phyloP scores from a whole-genome alignment of 1,140 invertebrate species.

The Drosophila nannoptera region DNA sequence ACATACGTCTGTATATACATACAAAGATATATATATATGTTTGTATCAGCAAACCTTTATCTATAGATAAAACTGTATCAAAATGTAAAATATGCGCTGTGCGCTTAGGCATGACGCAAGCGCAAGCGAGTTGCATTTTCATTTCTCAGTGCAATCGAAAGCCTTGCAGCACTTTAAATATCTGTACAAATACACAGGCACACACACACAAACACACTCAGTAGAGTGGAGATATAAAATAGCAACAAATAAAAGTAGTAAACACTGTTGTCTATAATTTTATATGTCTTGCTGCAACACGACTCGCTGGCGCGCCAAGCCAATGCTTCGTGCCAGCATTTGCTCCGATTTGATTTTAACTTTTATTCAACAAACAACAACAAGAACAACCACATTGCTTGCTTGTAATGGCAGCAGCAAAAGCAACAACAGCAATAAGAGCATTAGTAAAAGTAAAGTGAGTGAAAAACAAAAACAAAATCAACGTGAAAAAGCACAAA shows the following conservation, averaged over 20 bases:
- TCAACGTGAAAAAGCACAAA: conserved; percentile 47
- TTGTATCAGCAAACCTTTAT: too few relatives aligned
- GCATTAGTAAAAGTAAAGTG: conserved; percentile 67
- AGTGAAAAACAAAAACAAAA: conserved; percentile 49
- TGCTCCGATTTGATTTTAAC: conserved; percentile 76
- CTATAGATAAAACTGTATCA: conserved; percentile 41
- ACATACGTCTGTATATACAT: conserved; percentile 1
- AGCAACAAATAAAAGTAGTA: conserved; percentile 44
- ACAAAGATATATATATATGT: conserved; percentile 2
- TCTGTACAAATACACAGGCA: conserved; percentile 45
- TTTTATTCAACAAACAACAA: conserved; percentile 72
- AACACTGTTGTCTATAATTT: conserved; percentile 72
- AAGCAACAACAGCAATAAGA: conserved; percentile 36
- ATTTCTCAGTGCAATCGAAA: conserved; percentile 63
- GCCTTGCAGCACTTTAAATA: conserved; percentile 76
- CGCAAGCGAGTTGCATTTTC: conserved; percentile 43
- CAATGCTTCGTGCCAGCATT: conserved; percentile 66
- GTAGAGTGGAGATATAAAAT: conserved; percentile 35
- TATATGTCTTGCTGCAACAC: conserved; percentile 72
- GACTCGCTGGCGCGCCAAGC: conserved; percentile 36
- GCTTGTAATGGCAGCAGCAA: conserved; percentile 66
- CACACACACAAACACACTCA: conserved; percentile 37
- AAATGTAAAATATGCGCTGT: conserved; percentile 72
- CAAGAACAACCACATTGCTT: conserved; percentile 41
- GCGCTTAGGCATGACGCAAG: conserved; percentile 75